Evolutionary conservation across 2,888 invertebrate genomes (phyloP).

Genomic region (Frankliniella fusca): DNA sequence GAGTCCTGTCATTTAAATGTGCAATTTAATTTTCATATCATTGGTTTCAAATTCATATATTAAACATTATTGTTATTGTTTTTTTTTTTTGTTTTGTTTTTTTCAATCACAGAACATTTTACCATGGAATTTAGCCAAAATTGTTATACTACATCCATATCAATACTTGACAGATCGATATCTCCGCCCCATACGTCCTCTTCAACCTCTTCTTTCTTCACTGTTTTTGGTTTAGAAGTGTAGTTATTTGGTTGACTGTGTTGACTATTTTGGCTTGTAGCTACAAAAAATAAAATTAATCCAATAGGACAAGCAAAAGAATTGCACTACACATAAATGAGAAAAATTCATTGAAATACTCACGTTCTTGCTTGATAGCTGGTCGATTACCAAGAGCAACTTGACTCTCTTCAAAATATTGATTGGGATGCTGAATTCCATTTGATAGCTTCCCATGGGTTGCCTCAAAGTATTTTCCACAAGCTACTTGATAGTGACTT

Average conservation of each 20-base stretch:
- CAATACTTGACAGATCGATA: not conserved
- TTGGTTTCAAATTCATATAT: not conserved
- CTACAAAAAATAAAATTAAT: not conserved
- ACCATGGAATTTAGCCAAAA: not conserved
- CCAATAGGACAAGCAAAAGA: not conserved
- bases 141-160: not conserved
- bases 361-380: not conserved
- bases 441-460: conserved; percentile 42
- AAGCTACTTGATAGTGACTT: conserved; percentile 84
- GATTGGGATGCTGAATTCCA: conserved; percentile 85
- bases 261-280: not conserved
- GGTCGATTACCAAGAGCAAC: conserved; percentile 45
- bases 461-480: conserved; percentile 65
- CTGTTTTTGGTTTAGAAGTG: not conserved
- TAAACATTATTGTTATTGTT: no score
- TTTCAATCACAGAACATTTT: not conserved
- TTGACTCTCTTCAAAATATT: conserved; percentile 80
- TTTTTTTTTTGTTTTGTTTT: not conserved
- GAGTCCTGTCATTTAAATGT: not conserved
- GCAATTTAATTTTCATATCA: no score
- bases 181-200: not conserved
- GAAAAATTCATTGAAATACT: not conserved
- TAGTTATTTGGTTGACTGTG: not conserved
- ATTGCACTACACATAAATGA: not conserved
- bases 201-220: not conserved